Conservation (phyloP, 2,888 invertebrate species). For the Lysandra coridon region DNA sequence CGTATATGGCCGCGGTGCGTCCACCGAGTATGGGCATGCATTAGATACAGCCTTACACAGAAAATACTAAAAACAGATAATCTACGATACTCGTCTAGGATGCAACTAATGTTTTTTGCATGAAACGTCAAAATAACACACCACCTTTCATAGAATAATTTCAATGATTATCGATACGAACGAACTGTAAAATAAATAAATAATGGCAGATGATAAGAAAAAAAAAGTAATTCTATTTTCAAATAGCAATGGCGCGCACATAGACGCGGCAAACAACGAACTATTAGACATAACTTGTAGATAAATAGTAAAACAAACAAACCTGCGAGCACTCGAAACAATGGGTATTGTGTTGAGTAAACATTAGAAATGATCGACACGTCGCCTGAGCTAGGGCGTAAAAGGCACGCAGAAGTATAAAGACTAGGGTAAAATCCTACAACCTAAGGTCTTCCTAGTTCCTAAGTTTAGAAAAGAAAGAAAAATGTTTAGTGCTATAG, state of each 20-base stretch:
- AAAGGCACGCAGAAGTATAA: neutral
- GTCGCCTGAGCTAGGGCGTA: neutral
- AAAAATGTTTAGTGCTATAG: neutral
- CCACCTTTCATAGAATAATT: neutral
- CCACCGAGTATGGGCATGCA: slow-evolving; percentile 29
- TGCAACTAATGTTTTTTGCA: slow-evolving; percentile 16
- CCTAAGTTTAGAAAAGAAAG: neutral
- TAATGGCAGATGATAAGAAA: neutral
- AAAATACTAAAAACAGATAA: slow-evolving; percentile 34
- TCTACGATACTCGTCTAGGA: slow-evolving; percentile 23
- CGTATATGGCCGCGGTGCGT: slow-evolving; percentile 57
- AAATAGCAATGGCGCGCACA: neutral
- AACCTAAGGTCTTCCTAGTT: neutral
- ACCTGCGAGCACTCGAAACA: slow-evolving; percentile 4
- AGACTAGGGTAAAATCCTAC: neutral
- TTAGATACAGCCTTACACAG: slow-evolving; percentile 34
- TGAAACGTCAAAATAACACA: slow-evolving; percentile 7
- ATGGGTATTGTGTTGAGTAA: neutral
- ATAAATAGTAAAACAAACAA: neutral
- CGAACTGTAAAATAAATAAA: neutral
- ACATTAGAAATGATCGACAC: neutral
- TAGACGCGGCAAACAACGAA: neutral
- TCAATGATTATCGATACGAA: neutral
- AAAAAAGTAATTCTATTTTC: neutral
- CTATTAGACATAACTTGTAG: neutral